Conservation (phyloP, 2,113 vertebrate genomes). For the Dipodomys ordii region DNA sequence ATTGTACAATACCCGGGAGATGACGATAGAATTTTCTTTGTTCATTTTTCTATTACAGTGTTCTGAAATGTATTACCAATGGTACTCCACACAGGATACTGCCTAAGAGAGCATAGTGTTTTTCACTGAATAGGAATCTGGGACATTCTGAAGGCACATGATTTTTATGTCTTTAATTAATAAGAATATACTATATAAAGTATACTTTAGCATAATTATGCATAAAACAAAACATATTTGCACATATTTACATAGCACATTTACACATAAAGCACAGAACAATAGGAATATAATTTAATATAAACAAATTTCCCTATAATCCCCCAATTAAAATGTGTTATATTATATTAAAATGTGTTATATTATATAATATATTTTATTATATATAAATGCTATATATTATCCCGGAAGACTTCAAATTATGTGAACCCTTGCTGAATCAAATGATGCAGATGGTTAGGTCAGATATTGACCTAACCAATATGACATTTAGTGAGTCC, state of each 20-base stretch:
- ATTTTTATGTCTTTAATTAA: conserved; percentile 54
- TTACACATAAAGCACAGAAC: neutral
- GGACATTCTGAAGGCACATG: neutral
- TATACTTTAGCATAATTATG: neutral
- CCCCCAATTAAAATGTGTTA: neutral
- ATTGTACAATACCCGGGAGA: conserved; percentile 69
- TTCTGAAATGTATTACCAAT: conserved; percentile 68
- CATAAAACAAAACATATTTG: no score
- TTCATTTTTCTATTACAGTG: conserved; percentile 70
- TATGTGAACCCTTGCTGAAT: neutral
- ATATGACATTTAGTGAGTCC: neutral
- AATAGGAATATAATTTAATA: conserved; percentile 50
- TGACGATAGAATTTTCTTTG: conserved; percentile 55
- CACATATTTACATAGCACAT: no score
- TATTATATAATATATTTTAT: no score
- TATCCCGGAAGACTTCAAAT: no score
- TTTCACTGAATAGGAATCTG: conserved; percentile 42
- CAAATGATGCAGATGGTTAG: neutral
- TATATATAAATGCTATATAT: no score
- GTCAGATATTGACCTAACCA: neutral
- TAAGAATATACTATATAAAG: conserved; percentile 17
- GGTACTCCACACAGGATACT: conserved; percentile 51
- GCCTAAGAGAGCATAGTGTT: conserved; percentile 64
- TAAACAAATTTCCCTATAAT: neutral
- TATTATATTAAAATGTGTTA: no score